These are phyloP conservation scores for Octopus sinensis DNA, from an alignment of 1,140 invertebrate genomes.

Conservation along the genomic window DNA sequence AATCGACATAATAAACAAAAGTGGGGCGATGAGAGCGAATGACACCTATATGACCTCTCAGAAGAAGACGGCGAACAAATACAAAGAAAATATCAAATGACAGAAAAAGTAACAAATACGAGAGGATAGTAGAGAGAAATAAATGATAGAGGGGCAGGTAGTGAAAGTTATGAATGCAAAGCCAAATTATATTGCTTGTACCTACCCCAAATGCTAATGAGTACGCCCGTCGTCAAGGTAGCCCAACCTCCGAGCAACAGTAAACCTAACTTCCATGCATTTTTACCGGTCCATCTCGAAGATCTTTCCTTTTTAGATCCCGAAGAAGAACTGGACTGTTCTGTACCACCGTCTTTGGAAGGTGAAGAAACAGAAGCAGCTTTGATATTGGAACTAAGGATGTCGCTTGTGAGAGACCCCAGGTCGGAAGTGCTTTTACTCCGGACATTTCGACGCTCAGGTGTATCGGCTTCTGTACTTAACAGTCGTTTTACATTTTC, in stretches of 20 bases:
- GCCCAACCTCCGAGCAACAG: constrained; percentile 25
- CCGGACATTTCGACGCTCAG: constrained; percentile 23
- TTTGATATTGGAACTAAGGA: constrained; percentile 8
- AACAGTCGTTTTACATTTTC: constrained; percentile 1
- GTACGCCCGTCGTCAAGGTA: constrained; percentile 18
- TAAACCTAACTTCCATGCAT: constrained; percentile 31
- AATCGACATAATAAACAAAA: too few species aligned
- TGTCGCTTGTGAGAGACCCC: neutral
- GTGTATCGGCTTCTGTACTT: neutral
- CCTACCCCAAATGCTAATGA: constrained; percentile 29
- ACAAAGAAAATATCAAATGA: neutral
- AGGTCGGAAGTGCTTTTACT: constrained; percentile 15
- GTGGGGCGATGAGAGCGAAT: too few species aligned
- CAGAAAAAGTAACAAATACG: neutral
- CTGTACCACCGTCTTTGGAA: neutral
- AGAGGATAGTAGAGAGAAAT: neutral
- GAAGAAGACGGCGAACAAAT: neutral
- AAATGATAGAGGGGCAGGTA: neutral
- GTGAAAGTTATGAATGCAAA: neutral
- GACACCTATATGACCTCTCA: neutral
- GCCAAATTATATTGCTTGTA: neutral
- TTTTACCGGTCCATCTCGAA: constrained; percentile 28
- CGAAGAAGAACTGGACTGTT: constrained; percentile 1
- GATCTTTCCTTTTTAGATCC: constrained; percentile 19
- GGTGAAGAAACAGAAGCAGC: neutral